phyloP scores from a whole-genome alignment of 2,113 vertebrate genomes.

The Xiphorhynchus elegans region DNA sequence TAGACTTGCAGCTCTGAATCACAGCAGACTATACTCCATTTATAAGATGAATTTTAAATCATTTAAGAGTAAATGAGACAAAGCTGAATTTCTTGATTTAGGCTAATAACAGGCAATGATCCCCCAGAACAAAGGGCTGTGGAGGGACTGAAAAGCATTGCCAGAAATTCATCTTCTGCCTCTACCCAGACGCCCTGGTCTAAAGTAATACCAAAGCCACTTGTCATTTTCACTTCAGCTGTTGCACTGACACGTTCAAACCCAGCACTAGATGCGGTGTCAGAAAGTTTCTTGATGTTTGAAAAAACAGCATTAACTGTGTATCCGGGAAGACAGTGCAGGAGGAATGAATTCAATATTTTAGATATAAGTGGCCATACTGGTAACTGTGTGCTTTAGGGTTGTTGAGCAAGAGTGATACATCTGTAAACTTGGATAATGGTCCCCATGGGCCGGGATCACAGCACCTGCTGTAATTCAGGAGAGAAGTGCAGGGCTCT shows the following conservation, averaged over 20 bases:
- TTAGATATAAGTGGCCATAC: not conserved
- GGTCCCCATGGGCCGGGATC: not conserved
- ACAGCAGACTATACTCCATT: slow-evolving; percentile 18
- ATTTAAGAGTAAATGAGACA: slow-evolving; percentile 63
- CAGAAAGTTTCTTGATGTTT: not conserved
- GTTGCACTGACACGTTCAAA: not conserved
- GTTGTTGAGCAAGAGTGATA: not conserved
- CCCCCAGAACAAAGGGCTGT: slow-evolving; percentile 12
- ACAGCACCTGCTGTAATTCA: not conserved
- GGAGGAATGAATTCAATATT: not conserved
- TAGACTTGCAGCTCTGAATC: slow-evolving; percentile 47
- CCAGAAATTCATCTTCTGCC: slow-evolving; percentile 37
- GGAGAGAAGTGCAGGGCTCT: not conserved
- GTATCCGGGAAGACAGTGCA: not conserved
- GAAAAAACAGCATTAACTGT: not conserved
- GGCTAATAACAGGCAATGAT: slow-evolving; percentile 41
- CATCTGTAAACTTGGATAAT: not conserved
- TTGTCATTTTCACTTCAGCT: slow-evolving; percentile 40
- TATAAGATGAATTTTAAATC: slow-evolving; percentile 56
- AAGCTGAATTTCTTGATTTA: slow-evolving; percentile 53
- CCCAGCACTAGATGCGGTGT: not conserved
- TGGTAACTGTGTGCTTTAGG: not conserved
- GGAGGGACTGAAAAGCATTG: slow-evolving; percentile 12
- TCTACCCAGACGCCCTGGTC: not conserved
- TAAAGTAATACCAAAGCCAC: not conserved